A percentile compares a stretch with the other conserved stretches of the same genome.
Conservation (phyloP, 2,113 vertebrate genomes). For the Solea senegalensis region DNA sequence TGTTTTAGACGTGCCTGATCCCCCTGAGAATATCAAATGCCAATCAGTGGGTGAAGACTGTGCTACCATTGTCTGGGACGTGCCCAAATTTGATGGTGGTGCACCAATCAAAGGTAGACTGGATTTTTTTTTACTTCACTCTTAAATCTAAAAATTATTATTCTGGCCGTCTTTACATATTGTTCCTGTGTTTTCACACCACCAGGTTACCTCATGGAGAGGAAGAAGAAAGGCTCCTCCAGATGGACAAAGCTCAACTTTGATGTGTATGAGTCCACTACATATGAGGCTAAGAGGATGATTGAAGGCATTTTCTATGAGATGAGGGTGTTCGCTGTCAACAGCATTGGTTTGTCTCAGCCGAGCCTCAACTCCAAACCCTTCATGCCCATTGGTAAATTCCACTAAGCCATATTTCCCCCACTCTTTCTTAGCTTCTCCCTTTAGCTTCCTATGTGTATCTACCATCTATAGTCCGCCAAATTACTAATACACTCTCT, state of each 20-base stretch:
- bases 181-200: neutral
- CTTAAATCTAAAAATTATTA: neutral
- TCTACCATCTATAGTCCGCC: neutral
- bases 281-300: conserved; percentile 90
- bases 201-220: conserved; percentile 91
- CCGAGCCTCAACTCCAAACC: conserved; percentile 85
- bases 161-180: neutral
- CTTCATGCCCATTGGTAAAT: conserved; percentile 84
- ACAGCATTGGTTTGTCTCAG: conserved; percentile 87
- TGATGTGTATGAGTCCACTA: conserved; percentile 81
- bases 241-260: conserved; percentile 95
- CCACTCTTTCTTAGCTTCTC: neutral
- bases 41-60: conserved; percentile 86
- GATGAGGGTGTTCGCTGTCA: conserved; percentile 90
- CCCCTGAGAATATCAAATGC: conserved; percentile 86
- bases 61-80: conserved; percentile 85
- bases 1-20: conserved; percentile 87
- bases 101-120: conserved; percentile 82
- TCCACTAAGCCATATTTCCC: neutral
- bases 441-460: conserved; percentile 5
- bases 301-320: conserved; percentile 92
- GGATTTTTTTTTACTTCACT: neutral
- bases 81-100: conserved; percentile 88
- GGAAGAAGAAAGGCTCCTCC: conserved; percentile 91
- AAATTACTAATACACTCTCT: neutral